Conservation (phyloP, 92 coral and sea anemone genomes). For the Phenganax subtilis region DNA sequence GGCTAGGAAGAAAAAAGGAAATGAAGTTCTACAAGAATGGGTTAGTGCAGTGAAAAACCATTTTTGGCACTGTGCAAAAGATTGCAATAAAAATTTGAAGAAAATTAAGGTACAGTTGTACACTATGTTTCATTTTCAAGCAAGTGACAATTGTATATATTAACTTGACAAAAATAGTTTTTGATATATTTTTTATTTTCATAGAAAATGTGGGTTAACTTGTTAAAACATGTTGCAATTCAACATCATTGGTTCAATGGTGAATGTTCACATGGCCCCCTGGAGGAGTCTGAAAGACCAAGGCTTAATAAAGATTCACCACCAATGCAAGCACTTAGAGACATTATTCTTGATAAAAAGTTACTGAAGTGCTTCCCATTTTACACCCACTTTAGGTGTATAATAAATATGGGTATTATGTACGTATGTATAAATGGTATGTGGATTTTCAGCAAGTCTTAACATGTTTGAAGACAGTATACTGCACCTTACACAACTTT, state of each 20-base stretch:
- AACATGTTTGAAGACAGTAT: neutral
- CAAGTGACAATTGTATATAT: neutral
- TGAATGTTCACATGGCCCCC: neutral
- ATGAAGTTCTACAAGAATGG: neutral
- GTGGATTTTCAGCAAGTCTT: neutral
- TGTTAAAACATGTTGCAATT: slow-evolving; percentile 9
- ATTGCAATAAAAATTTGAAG: neutral
- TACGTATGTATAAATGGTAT: neutral
- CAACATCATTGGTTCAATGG: slow-evolving; percentile 2
- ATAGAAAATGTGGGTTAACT: slow-evolving; percentile 12
- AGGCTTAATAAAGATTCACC: slow-evolving; percentile 14
- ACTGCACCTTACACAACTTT: neutral
- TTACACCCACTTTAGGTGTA: slow-evolving; percentile 23
- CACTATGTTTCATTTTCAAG: no score
- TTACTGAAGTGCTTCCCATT: slow-evolving; percentile 5
- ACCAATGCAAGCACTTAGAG: neutral
- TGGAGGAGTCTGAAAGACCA: slow-evolving; percentile 2
- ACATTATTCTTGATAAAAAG: slow-evolving; percentile 24
- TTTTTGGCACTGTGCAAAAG: neutral
- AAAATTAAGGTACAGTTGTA: neutral
- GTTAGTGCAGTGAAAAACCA: neutral
- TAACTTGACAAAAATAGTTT: neutral
- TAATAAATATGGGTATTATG: neutral
- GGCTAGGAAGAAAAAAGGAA: neutral
- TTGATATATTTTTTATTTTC: neutral